Percentiles rank a stretch among this genome's conserved stretches.
phyloP scores from a whole-genome alignment of 2,888 invertebrate genomes.

The Tiliacea aurago region DNA sequence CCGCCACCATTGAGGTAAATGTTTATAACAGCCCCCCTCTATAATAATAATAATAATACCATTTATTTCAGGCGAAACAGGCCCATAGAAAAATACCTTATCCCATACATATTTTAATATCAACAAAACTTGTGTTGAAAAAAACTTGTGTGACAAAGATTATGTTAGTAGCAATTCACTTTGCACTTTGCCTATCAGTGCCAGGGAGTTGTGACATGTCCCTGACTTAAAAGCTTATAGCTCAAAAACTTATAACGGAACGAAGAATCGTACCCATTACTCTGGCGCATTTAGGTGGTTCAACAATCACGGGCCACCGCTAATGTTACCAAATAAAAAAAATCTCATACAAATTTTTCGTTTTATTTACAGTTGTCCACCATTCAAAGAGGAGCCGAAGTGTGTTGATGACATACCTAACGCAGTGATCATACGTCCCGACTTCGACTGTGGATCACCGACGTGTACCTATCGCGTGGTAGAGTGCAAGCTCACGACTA shows the following conservation, averaged over 20 bases:
- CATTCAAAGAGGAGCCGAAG: conserved; percentile 85
- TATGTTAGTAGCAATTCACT: too few species aligned
- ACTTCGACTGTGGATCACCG: conserved; percentile 85
- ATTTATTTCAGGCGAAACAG: too few species aligned
- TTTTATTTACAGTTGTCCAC: conserved; percentile 81
- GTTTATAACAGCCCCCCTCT: background rate
- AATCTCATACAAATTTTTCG: background rate
- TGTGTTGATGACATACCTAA: conserved; percentile 84
- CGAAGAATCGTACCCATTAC: background rate
- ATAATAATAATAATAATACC: too few species aligned
- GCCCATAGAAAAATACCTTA: too few species aligned
- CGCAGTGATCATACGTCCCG: conserved; percentile 79
- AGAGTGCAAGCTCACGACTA: conserved; percentile 87
- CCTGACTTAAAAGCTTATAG: background rate
- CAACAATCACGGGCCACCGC: background rate
- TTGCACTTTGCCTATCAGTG: too few species aligned
- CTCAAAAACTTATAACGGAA: too few species aligned
- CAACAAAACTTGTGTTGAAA: too few species aligned
- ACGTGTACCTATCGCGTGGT: conserved; percentile 87
- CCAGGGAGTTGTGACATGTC: background rate
- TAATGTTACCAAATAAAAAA: background rate
- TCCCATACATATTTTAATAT: too few species aligned
- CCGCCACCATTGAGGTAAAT: conserved; percentile 91
- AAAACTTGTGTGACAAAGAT: too few species aligned
- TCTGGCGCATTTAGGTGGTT: background rate